Evolutionary conservation across 2,113 vertebrate genomes (phyloP).

Genomic region (Coturnix japonica): DNA sequence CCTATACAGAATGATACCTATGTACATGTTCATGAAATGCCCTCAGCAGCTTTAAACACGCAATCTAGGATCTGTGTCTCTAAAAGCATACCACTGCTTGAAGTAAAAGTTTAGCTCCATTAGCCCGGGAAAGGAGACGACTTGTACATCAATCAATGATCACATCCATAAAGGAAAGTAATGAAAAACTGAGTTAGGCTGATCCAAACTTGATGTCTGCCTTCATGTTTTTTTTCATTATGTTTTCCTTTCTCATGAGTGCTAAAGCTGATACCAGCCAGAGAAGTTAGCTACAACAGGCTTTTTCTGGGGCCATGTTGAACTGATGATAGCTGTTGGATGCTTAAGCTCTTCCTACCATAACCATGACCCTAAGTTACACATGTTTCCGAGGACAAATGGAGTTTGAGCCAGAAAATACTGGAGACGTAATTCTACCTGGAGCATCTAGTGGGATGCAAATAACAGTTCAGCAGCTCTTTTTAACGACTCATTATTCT

Average conservation of each 20-base stretch:
- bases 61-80: not conserved
- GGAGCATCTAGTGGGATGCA: not conserved
- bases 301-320: not conserved
- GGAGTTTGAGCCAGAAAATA: not conserved
- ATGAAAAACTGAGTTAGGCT: not conserved
- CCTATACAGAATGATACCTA: not conserved
- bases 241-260: not conserved
- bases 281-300: not conserved
- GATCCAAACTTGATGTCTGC: not conserved
- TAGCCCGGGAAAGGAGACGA: not conserved
- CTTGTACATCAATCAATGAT: not conserved
- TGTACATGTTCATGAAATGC: not conserved
- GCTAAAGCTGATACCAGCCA: not conserved
- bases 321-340: not conserved
- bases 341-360: not conserved
- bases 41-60: not conserved
- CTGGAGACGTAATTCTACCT: not conserved
- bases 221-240: not conserved
- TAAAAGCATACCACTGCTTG: not conserved
- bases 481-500: not conserved
- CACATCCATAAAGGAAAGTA: not conserved
- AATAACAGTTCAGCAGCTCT: not conserved
- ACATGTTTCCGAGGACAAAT: accelerated
- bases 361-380: not conserved
- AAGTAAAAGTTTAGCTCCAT: not conserved